phyloP scores from a whole-genome alignment of 2,797 vertebrate genomes.

The Eremophila alpestris region DNA sequence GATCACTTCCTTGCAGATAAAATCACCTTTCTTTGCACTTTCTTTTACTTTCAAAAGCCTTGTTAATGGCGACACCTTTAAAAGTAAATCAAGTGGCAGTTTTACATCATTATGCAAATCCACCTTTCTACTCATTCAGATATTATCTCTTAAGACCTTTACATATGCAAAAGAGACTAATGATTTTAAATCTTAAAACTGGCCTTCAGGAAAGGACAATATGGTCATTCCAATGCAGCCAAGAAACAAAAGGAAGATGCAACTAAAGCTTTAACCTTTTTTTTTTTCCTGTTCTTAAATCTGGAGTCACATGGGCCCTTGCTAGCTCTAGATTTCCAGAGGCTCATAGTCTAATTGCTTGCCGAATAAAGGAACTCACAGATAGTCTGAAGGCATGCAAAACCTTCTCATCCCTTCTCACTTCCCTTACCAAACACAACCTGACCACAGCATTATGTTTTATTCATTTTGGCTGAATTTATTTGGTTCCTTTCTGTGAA shows the following conservation, averaged over 20 bases:
- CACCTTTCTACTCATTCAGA: slow-evolving; percentile 34
- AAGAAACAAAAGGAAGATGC: slow-evolving; percentile 62
- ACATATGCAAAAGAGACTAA: slow-evolving; percentile 44
- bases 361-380: not conserved
- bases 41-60: not conserved
- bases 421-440: not conserved
- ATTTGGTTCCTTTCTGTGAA: not conserved
- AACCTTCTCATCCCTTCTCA: not conserved
- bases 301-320: slow-evolving; percentile 23
- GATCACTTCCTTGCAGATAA: slow-evolving; percentile 9
- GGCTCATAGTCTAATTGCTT: slow-evolving; percentile 51
- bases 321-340: slow-evolving; percentile 42
- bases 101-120: slow-evolving; percentile 49
- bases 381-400: not conserved
- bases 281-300: slow-evolving; percentile 28
- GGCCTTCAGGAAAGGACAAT: slow-evolving; percentile 21
- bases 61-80: slow-evolving; percentile 42
- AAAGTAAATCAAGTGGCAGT: slow-evolving; percentile 24
- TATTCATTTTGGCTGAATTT: not conserved
- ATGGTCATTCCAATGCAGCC: slow-evolving; percentile 31
- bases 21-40: not conserved
- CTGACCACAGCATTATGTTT: not conserved
- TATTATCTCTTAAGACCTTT: slow-evolving; percentile 59
- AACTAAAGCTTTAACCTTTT: slow-evolving; percentile 51
- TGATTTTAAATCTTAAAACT: slow-evolving; percentile 61